Conservation (phyloP, 2,797 vertebrate genomes). For the Apogon talboti region DNA sequence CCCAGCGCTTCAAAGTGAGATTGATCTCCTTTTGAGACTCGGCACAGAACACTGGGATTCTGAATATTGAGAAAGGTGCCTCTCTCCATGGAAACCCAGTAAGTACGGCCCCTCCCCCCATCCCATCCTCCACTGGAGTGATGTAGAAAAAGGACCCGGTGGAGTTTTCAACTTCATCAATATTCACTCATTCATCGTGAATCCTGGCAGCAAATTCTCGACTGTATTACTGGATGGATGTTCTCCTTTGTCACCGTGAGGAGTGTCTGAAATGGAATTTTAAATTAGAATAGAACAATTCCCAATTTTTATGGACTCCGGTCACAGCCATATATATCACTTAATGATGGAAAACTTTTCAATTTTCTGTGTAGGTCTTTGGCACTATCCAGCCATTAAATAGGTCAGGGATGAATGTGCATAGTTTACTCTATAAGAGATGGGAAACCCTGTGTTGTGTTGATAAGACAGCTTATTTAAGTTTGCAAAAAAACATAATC, state of each 20-base stretch:
- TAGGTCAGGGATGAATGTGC: constrained; percentile 86
- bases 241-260: constrained; percentile 72
- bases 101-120: constrained; percentile 50
- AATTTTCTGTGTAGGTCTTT: constrained; percentile 79
- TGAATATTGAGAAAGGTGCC: constrained; percentile 87
- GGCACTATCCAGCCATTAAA: constrained; percentile 85
- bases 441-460: constrained; percentile 59
- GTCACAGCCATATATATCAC: constrained; percentile 83
- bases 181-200: constrained; percentile 86
- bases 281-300: constrained; percentile 87
- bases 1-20: constrained; percentile 88
- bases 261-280: constrained; percentile 83
- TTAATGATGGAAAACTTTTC: constrained; percentile 84
- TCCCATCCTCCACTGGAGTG: constrained; percentile 74
- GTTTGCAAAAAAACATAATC: constrained; percentile 53
- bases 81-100: constrained; percentile 78
- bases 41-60: constrained; percentile 83
- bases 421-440: constrained; percentile 74
- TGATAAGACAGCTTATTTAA: constrained; percentile 71
- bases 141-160: constrained; percentile 70
- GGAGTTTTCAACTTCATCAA: constrained; percentile 87
- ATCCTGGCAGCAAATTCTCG: constrained; percentile 85
- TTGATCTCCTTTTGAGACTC: constrained; percentile 87
- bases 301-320: constrained; percentile 81
- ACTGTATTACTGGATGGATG: constrained; percentile 85